Percentiles rank a stretch among this genome's conserved stretches.
These are phyloP conservation scores for Laticauda laticaudata DNA, from an alignment of 2,113 vertebrate genomes.

Conservation along the genomic window DNA sequence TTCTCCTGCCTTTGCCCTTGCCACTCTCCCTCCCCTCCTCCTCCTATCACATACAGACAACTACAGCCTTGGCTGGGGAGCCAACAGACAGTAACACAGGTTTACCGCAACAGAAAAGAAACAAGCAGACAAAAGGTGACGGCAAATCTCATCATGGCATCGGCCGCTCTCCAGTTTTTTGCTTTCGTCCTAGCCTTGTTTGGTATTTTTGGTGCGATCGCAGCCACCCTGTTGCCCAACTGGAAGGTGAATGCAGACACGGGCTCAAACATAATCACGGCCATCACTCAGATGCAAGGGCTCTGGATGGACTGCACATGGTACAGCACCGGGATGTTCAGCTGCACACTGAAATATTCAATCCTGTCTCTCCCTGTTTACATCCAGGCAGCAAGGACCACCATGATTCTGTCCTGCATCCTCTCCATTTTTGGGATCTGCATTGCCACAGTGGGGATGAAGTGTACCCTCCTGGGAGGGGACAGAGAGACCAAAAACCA, in stretches of 20 bases:
- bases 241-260: constrained; percentile 90
- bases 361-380: constrained; percentile 86
- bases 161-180: constrained; percentile 86
- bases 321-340: constrained; percentile 97
- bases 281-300: constrained; percentile 89
- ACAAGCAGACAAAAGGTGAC: constrained; percentile 50
- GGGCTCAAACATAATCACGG: constrained; percentile 89
- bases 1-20: constrained; percentile 39
- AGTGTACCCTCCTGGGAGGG: constrained; percentile 88
- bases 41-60: constrained; percentile 60
- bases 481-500: constrained; percentile 80
- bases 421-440: constrained; percentile 86
- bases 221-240: constrained; percentile 89
- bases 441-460: constrained; percentile 84
- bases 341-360: constrained; percentile 88
- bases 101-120: constrained; percentile 54
- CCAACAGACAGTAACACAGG: constrained; percentile 58
- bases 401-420: constrained; percentile 92
- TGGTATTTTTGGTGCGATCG: constrained; percentile 82
- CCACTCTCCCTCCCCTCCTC: constrained; percentile 40
- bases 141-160: constrained; percentile 78
- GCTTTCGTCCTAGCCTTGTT: constrained; percentile 86
- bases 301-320: constrained; percentile 99
- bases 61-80: constrained; percentile 64
- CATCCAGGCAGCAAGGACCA: constrained; percentile 87